These are phyloP conservation scores for Auanema freiburgensis DNA, from an alignment of 2,888 invertebrate genomes.

Conservation along the genomic window DNA sequence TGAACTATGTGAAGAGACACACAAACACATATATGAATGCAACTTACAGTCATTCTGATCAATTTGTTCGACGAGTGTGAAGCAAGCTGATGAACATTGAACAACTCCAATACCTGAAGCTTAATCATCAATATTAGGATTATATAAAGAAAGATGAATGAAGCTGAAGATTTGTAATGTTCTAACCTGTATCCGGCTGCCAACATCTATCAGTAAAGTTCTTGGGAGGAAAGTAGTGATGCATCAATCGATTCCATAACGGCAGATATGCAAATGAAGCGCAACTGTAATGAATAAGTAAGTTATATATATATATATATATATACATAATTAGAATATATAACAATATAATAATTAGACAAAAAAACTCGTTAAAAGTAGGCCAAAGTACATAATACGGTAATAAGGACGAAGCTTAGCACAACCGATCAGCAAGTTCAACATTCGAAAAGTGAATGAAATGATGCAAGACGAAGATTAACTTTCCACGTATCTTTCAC, in stretches of 20 bases:
- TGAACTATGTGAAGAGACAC: too few relatives aligned
- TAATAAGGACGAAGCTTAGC: too few relatives aligned
- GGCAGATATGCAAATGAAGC: conserved; percentile 52
- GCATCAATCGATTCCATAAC: conserved; percentile 52
- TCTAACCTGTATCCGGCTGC: conserved; percentile 31
- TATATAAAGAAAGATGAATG: background rate
- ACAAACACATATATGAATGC: too few relatives aligned
- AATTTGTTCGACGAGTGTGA: conserved; percentile 55
- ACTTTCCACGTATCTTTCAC: too few relatives aligned
- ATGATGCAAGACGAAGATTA: too few relatives aligned
- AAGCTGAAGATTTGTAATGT: background rate
- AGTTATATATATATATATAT: too few relatives aligned
- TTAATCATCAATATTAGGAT: background rate
- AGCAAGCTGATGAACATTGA: conserved; percentile 54
- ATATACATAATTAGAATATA: too few relatives aligned
- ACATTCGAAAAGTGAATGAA: too few relatives aligned
- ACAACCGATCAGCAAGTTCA: too few relatives aligned
- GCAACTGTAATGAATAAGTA: conserved; percentile 38
- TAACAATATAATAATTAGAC: too few relatives aligned
- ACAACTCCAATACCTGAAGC: conserved; percentile 44
- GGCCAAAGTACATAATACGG: too few relatives aligned
- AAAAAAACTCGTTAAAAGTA: too few relatives aligned
- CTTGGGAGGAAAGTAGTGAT: conserved; percentile 60
- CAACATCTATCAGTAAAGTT: conserved; percentile 57
- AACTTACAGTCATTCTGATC: conserved; percentile 46